Evolutionary conservation across 2,113 vertebrate species (phyloP), one percentile per base, ranked within the genome.

Genomic region (Silurus meridionalis): DNA sequence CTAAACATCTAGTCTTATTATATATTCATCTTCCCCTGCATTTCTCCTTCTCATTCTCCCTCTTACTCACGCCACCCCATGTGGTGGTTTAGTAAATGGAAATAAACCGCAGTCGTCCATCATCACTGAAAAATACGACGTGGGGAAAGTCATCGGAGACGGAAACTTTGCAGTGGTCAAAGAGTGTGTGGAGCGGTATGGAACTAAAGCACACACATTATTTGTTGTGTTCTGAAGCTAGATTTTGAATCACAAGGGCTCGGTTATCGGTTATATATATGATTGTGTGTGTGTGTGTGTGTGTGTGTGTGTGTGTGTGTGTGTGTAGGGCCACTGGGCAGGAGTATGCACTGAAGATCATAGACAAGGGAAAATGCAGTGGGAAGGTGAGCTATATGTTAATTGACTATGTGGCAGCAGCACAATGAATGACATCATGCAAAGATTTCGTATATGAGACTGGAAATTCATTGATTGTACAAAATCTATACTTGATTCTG

Each of bases 121-220:
- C 89, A 98, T 99, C 91, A 96, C 95, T 17, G 97, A 97, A 58
- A 99, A 99, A 87, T 99, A 99, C 86, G 95, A 94, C 91, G 96
- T 99, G 3, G 97, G 98, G 0, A 99, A 99, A 91, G 96, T 99
- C 88, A 99, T 99, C 37, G 98, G 98, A 11, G 98, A 99, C 5
- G 98, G 98, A 46, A 99, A 99, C 93, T 99, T 99, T 48, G 98
- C 98, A 0, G 97, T 99, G 2, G 98, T 99, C 28, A 98, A 99
- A 90, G 97, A 99, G 89, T 99, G 98, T 3, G 82, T 97, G 88
- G 97, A 99, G 93, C 93, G 97, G 98, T 99, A 94, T 92, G 50
- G 0, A n/a, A 69, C 61, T 10, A 3, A 37, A n/a, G 67, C 10
- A 55, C 71, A 13, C 53, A 60, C 61, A 82, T 21, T 60, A 53